Conservation (phyloP, 35 echinoderm and acorn worm species). For the Ophiothrix spiculata region DNA sequence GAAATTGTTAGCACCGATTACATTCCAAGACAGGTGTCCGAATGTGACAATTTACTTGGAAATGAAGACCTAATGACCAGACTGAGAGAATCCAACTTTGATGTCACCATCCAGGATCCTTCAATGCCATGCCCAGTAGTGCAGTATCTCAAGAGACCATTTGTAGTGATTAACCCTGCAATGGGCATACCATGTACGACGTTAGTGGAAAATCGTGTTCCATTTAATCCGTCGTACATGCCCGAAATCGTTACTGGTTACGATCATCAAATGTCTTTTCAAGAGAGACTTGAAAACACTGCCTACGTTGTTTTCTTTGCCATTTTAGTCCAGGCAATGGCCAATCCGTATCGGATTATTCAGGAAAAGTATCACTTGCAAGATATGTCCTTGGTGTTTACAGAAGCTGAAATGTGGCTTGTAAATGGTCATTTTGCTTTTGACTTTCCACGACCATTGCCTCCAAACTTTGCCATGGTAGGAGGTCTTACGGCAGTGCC, state of each 20-base stretch:
- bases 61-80: too few relatives aligned
- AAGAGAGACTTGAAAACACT: neutral
- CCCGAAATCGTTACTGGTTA: neutral
- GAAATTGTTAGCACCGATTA: neutral
- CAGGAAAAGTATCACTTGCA: too few relatives aligned
- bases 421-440: too few relatives aligned
- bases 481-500: neutral
- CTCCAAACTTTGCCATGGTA: conserved; percentile 1
- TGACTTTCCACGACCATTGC: too few relatives aligned
- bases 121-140: neutral
- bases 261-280: neutral
- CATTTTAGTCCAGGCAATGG: neutral
- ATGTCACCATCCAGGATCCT: neutral
- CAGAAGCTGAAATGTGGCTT: neutral
- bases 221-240: conserved; percentile 17
- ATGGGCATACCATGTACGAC: neutral
- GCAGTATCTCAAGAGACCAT: too few relatives aligned
- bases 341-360: neutral
- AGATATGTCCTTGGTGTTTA: neutral
- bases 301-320: neutral
- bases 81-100: too few relatives aligned
- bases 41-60: neutral
- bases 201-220: neutral
- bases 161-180: neutral
- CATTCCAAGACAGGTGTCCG: neutral